Evolutionary conservation across 2,113 vertebrate species (phyloP).

Genomic region (Carollia perspicillata): DNA sequence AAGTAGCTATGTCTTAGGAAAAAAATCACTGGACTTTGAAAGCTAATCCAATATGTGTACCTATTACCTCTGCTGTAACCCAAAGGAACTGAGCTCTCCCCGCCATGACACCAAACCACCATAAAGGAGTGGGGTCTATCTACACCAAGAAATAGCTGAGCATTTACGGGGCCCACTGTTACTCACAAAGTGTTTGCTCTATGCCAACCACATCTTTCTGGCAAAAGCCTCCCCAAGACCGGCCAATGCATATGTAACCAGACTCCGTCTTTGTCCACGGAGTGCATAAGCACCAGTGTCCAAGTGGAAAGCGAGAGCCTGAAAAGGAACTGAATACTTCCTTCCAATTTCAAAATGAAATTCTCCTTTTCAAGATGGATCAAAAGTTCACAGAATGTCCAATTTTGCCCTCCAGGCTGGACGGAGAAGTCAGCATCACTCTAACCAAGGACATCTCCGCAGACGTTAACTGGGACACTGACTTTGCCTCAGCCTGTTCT

Average conservation of each 20-base stretch:
- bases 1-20: neutral
- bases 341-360: neutral
- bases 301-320: neutral
- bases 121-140: neutral
- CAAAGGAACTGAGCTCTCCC: neutral
- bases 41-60: neutral
- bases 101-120: neutral
- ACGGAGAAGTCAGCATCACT: neutral
- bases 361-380: neutral
- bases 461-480: neutral
- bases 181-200: neutral
- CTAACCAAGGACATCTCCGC: neutral
- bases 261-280: neutral
- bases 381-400: fast-evolving
- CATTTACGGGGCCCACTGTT: too few relatives aligned
- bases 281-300: too few relatives aligned
- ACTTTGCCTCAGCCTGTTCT: neutral
- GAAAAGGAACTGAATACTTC: neutral
- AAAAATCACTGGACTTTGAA: neutral
- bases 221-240: neutral
- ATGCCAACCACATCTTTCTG: neutral
- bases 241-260: neutral
- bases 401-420: neutral
- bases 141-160: neutral
- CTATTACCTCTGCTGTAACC: neutral